These are phyloP conservation scores for Coenonympha arcania DNA, from an alignment of 2,888 invertebrate genomes.

Conservation along the genomic window DNA sequence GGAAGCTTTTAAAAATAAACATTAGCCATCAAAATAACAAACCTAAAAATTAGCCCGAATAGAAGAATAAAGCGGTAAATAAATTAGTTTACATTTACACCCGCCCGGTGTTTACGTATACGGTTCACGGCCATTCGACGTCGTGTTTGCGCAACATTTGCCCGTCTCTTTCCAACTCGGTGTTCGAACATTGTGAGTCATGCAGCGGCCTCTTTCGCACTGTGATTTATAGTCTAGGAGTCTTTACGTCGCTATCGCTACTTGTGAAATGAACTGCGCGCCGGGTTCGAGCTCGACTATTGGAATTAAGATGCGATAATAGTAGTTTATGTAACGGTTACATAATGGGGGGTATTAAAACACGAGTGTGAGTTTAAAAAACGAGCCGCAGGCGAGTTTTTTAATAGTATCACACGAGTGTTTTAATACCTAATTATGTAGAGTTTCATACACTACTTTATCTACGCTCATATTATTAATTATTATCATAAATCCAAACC, in stretches of 20 bases:
- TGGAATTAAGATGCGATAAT: conserved; percentile 58
- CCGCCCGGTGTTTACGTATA: conserved; percentile 56
- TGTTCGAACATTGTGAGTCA: conserved; percentile 17
- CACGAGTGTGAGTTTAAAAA: no score
- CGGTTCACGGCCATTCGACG: conserved; percentile 52
- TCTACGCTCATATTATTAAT: no score
- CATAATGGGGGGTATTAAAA: no score
- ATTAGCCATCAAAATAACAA: not conserved
- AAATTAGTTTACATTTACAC: conserved; percentile 34
- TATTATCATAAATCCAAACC: no score
- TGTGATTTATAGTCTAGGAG: conserved; percentile 58
- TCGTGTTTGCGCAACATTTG: conserved; percentile 26
- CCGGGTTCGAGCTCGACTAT: conserved; percentile 55
- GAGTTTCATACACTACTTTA: no score
- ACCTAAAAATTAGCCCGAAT: conserved; percentile 23
- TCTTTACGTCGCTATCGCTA: conserved; percentile 52
- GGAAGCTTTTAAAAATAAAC: not conserved
- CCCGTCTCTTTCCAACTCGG: conserved; percentile 25
- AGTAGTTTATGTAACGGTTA: no score
- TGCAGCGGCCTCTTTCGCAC: conserved; percentile 39
- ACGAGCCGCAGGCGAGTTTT: no score
- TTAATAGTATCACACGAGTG: no score
- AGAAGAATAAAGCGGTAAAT: conserved; percentile 31
- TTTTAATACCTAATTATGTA: no score
- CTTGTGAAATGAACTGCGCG: conserved; percentile 51